phyloP scores from a whole-genome alignment of 2,113 vertebrate genomes.

The Vombatus ursinus region DNA sequence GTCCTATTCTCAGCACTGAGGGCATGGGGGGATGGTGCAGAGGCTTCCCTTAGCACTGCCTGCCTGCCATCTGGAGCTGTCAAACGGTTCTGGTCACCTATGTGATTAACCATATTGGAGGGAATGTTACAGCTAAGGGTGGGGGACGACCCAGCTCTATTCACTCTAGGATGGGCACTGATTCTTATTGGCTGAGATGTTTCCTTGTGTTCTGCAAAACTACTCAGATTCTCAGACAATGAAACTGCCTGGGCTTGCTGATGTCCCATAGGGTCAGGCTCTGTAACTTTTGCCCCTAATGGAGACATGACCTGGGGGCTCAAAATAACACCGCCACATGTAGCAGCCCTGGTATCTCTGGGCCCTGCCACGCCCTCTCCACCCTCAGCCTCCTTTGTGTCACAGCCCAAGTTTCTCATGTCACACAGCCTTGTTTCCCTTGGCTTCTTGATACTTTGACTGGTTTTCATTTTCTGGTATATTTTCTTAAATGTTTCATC shows the following conservation, averaged over 20 bases:
- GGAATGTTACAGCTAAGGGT: not conserved
- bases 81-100: not conserved
- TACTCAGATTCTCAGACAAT: constrained; percentile 24
- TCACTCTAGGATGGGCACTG: accelerated
- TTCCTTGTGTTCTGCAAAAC: constrained; percentile 29
- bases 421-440: not conserved
- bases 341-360: constrained; percentile 7
- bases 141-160: not conserved
- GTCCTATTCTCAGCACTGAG: not conserved
- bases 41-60: constrained; percentile 24
- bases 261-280: not conserved
- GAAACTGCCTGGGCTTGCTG: accelerated
- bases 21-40: not conserved
- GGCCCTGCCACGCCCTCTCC: not conserved
- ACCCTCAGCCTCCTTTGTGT: constrained; percentile 35
- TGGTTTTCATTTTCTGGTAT: constrained; percentile 86
- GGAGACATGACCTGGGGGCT: constrained; percentile 25
- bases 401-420: not conserved
- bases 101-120: not conserved
- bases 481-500: constrained; percentile 94
- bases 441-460: constrained; percentile 70
- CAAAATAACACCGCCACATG: constrained; percentile 11
- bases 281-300: constrained; percentile 5
- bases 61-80: not conserved
- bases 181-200: not conserved